Evolutionary conservation across 2,888 invertebrate genomes (phyloP).

Genomic region (Electrophaes corylata): DNA sequence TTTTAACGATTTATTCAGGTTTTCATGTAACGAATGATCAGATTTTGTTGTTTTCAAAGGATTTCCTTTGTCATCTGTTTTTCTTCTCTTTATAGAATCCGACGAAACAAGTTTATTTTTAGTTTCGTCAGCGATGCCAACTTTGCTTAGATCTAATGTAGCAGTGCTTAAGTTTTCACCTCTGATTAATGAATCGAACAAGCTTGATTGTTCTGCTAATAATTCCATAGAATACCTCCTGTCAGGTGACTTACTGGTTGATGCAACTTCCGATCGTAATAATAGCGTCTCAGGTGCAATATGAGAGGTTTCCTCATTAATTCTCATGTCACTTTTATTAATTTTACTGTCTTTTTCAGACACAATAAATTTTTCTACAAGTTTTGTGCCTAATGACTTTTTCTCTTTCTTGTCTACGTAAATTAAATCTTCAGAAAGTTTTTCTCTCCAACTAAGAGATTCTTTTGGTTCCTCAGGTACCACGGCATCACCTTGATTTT

Average conservation of each 20-base stretch:
- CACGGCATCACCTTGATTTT: slow-evolving; percentile 22
- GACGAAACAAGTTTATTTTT: slow-evolving; percentile 39
- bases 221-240: slow-evolving; percentile 84
- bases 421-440: slow-evolving; percentile 84
- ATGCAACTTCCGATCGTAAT: slow-evolving; percentile 28
- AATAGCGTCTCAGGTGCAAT: slow-evolving; percentile 40
- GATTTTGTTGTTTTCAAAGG: slow-evolving; percentile 74
- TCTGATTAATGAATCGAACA: slow-evolving; percentile 80
- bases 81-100: slow-evolving; percentile 45
- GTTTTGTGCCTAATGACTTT: slow-evolving; percentile 88
- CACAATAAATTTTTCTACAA: slow-evolving; percentile 90
- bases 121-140: slow-evolving; percentile 55
- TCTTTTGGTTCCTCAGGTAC: slow-evolving; percentile 37
- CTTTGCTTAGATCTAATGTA: slow-evolving; percentile 74
- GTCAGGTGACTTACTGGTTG: slow-evolving; percentile 60
- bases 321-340: slow-evolving; percentile 28
- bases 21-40: slow-evolving; percentile 73
- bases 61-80: slow-evolving; percentile 49
- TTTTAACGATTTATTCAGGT: slow-evolving; percentile 54
- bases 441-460: slow-evolving; percentile 84
- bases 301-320: slow-evolving; percentile 29
- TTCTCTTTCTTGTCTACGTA: slow-evolving; percentile 82
- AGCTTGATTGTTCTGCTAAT: slow-evolving; percentile 81
- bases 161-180: slow-evolving; percentile 80
- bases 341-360: slow-evolving; percentile 55